These are phyloP conservation scores for Stylophora pistillata DNA, from an alignment of 64 coral and sea anemone species.

Conservation along the genomic window DNA sequence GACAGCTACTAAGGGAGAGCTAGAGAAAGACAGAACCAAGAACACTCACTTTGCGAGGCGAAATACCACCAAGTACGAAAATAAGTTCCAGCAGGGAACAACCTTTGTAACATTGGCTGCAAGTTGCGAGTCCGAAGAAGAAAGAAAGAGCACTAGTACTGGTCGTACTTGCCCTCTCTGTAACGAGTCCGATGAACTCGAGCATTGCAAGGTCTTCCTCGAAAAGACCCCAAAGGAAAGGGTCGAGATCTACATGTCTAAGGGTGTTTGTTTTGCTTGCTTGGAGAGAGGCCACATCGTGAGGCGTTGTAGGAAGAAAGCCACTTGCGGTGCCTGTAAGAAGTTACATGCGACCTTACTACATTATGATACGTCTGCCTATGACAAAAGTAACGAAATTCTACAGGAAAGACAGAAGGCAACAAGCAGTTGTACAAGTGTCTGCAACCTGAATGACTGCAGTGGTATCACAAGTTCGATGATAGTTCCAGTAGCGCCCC, in stretches of 20 bases:
- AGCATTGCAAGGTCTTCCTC: constrained; percentile 36
- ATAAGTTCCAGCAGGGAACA: neutral
- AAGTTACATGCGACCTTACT: constrained; percentile 53
- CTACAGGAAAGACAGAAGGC: constrained; percentile 2
- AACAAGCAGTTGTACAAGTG: constrained; percentile 22
- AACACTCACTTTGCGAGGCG: too few species aligned
- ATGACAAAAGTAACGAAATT: neutral
- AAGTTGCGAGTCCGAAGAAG: neutral
- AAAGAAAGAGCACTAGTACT: neutral
- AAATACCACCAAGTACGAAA: neutral
- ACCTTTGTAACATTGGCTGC: neutral
- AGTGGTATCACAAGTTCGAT: constrained; percentile 45
- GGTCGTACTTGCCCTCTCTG: constrained; percentile 10
- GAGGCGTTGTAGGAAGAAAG: constrained; percentile 33
- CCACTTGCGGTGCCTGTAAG: constrained; percentile 49
- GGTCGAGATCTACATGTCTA: neutral
- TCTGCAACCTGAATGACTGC: constrained; percentile 3
- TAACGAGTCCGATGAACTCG: constrained; percentile 2
- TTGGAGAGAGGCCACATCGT: constrained; percentile 7
- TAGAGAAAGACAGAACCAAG: neutral
- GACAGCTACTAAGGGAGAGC: neutral
- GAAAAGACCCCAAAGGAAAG: constrained; percentile 13
- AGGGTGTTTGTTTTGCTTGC: constrained; percentile 2
- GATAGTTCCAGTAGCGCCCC: constrained; percentile 71
- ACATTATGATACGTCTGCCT: neutral